Evolutionary conservation across 2,888 invertebrate genomes (phyloP).

Genomic region (Pinctada fucata): DNA sequence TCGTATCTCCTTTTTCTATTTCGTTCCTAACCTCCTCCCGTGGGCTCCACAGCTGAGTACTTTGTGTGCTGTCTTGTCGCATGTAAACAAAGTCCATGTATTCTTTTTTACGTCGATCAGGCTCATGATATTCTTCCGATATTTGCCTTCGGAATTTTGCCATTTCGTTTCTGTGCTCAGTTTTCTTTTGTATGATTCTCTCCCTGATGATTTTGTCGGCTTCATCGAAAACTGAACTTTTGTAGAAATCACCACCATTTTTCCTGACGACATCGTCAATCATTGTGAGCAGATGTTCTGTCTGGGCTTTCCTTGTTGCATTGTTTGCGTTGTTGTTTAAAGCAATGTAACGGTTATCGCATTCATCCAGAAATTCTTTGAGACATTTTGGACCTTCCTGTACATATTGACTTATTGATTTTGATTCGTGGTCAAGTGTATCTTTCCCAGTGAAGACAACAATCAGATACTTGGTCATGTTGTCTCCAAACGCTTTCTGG

Average conservation of each 20-base stretch:
- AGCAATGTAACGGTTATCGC: slow-evolving; percentile 29
- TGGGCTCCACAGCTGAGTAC: not conserved
- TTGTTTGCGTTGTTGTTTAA: slow-evolving; percentile 34
- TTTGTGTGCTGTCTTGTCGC: slow-evolving; percentile 9
- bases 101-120: not conserved
- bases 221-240: slow-evolving; percentile 32
- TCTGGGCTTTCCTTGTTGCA: slow-evolving; percentile 25
- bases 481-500: slow-evolving; percentile 34
- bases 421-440: slow-evolving; percentile 22
- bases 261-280: slow-evolving; percentile 22
- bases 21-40: slow-evolving; percentile 21
- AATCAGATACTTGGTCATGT: slow-evolving; percentile 37
- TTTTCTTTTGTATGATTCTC: not conserved
- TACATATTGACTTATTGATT: slow-evolving; percentile 15
- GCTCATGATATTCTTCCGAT: too few relatives aligned
- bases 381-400: slow-evolving; percentile 27
- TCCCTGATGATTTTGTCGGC: slow-evolving; percentile 28
- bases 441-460: slow-evolving; percentile 41
- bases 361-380: slow-evolving; percentile 17
- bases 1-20: slow-evolving; percentile 22
- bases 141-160: too few relatives aligned
- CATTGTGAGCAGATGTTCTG: slow-evolving; percentile 29
- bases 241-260: slow-evolving; percentile 37
- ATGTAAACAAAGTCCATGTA: slow-evolving; percentile 9
- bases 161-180: too few relatives aligned